Base-by-base conservation (phyloP, 2,113 vertebrate genomes). In the Myiozetetes cayanensis region DNA sequence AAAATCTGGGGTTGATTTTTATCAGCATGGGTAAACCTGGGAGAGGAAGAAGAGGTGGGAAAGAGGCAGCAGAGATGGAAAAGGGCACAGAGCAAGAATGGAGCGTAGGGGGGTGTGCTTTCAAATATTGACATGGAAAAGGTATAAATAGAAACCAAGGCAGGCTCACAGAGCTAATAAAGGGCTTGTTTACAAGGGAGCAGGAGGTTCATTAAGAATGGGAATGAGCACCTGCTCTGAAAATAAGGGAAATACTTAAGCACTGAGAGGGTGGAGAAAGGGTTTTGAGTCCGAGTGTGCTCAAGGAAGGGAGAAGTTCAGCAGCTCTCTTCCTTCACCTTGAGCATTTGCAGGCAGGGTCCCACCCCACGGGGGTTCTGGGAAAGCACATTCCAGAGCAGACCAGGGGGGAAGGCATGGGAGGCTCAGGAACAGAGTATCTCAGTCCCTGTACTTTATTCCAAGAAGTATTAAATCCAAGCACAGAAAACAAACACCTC, bases 121-220 rank as follows among this genome's bases (percentile, higher is more conserved):
- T 97, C 95, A 94, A 94, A 96, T 96, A 94, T 94, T 96, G 88
- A 90, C 96, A 93, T 37, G 91, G 93, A 61, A 71, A 82, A 79
- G 12, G 46, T 94, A 94, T 80, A 94, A 96, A 96, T 77, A 96
- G 93, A 92, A 94, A 85, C 33, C 90, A 90, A 50, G 6, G 12
- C 83, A 87, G 68, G 74, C 77, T 89, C 16, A 50, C 80, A 85
- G 37, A 87, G 75, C 85, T 96, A 94, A 94, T 96, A 94, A 94
- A 94, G 81, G 47, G 61, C 75, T 93, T 94, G 93, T 95, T 96
- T 93, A 95, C 93, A 93, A 83, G 91, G 4, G 58, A 92, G 74
- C 67, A 50, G 80, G 67, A 67, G 81, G 74, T 95, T 94, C 85
- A 90, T 93, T 90, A 92, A 68, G 81, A 85, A 85, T 37, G 2